Conservation (phyloP, 1,140 invertebrate genomes). For the Diorhabda carinulata region DNA sequence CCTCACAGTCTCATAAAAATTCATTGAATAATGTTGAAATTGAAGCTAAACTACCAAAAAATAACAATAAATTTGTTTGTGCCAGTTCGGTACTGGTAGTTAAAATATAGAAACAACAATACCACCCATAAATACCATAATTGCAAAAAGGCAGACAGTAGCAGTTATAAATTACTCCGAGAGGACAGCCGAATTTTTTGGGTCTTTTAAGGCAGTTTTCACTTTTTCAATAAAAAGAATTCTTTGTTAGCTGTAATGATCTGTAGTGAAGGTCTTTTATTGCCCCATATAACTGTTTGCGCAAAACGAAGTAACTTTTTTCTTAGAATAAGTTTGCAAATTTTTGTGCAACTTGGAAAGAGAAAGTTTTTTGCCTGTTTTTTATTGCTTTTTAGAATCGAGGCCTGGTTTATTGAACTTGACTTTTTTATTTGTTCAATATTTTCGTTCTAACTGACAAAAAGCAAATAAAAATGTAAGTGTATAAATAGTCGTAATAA, state of each 20-base stretch:
- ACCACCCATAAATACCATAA: slow-evolving; percentile 19
- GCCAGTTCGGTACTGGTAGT: not conserved
- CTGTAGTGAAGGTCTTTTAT: slow-evolving; percentile 22
- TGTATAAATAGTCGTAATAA: too few species aligned
- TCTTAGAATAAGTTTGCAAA: slow-evolving; percentile 12
- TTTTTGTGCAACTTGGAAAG: slow-evolving; percentile 8
- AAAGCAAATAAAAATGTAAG: too few species aligned
- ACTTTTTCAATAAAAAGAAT: slow-evolving; percentile 23
- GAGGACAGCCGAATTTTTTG: slow-evolving; percentile 15
- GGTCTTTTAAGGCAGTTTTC: slow-evolving; percentile 15
- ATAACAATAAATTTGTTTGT: too few species aligned
- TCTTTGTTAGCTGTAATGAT: slow-evolving; percentile 19
- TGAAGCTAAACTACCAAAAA: too few species aligned
- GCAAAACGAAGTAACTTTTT: slow-evolving; percentile 17
- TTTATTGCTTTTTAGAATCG: slow-evolving; percentile 1
- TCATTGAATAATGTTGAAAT: too few species aligned
- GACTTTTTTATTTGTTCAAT: too few species aligned
- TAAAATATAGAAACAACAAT: slow-evolving; percentile 17
- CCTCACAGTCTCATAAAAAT: too few species aligned
- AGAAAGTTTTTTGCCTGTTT: not conserved
- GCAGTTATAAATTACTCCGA: slow-evolving; percentile 10
- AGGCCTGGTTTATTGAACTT: not conserved
- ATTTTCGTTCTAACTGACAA: too few species aligned
- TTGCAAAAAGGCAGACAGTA: slow-evolving; percentile 24
- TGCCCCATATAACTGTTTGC: slow-evolving; percentile 17